phyloP scores from a whole-genome alignment of 2,888 invertebrate species.

The Artemia sinica region DNA sequence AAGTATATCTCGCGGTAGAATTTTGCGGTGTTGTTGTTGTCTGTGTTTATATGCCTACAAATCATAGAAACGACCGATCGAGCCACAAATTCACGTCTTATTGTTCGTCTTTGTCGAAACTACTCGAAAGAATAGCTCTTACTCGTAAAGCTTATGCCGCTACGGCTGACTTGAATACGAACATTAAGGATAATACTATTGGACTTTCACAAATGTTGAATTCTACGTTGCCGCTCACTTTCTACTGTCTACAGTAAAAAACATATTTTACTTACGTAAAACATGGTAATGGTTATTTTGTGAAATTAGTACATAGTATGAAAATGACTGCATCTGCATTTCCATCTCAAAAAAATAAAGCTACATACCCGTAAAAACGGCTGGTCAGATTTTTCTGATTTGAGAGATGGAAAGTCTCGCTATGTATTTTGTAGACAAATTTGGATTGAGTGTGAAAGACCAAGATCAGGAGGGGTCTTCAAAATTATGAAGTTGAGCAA shows the following conservation, averaged over 20 bases:
- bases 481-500: too few species aligned
- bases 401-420: too few species aligned
- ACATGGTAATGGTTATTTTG: background rate
- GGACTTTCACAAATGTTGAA: slow-evolving; percentile 10
- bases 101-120: slow-evolving; percentile 1
- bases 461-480: too few species aligned
- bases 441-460: too few species aligned
- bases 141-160: background rate
- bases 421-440: too few species aligned
- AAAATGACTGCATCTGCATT: too few species aligned
- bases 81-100: background rate
- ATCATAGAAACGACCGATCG: background rate
- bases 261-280: background rate
- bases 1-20: slow-evolving; percentile 1
- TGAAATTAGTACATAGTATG: too few species aligned
- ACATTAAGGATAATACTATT: background rate
- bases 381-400: too few species aligned
- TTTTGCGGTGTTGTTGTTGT: background rate
- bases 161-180: background rate
- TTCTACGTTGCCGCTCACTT: background rate
- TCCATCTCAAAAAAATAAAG: too few species aligned
- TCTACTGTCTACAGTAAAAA: slow-evolving; percentile 1
- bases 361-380: too few species aligned
- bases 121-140: slow-evolving; percentile 2
- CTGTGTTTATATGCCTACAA: background rate